Conservation (phyloP, 2,797 vertebrate species). For the Epinephelus malabaricus region DNA sequence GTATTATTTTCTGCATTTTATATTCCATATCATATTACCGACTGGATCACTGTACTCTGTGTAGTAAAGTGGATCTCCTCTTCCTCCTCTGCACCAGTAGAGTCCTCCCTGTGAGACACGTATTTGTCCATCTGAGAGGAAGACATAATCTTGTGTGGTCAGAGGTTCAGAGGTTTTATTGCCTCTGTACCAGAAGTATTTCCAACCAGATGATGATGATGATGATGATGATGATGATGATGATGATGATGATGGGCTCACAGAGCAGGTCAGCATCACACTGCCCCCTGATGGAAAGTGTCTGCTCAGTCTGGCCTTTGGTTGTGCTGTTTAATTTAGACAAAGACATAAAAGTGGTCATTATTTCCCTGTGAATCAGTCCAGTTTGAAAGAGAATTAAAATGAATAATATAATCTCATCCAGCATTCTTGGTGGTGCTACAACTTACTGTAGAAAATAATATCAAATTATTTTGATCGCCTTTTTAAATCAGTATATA, state of each 20-base stretch:
- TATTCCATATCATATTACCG: neutral
- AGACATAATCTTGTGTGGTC: neutral
- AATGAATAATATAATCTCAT: neutral
- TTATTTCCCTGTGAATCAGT: neutral
- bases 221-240: neutral
- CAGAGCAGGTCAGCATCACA: constrained; percentile 40
- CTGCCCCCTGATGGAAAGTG: accelerated
- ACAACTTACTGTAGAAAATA: accelerated
- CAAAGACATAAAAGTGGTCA: neutral
- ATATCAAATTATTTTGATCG: too few relatives aligned
- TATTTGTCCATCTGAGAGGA: neutral
- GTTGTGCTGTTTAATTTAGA: neutral
- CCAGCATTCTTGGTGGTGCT: neutral
- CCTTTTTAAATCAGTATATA: neutral
- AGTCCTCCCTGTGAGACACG: neutral
- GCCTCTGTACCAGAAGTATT: constrained; percentile 38
- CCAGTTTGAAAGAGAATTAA: neutral
- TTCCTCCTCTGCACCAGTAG: constrained; percentile 39
- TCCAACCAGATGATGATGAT: constrained; percentile 8
- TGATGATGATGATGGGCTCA: neutral
- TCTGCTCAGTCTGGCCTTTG: neutral
- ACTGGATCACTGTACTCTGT: constrained; percentile 1
- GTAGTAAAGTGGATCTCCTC: constrained; percentile 16
- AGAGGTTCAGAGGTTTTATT: neutral
- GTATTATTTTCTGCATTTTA: neutral